phyloP scores from a whole-genome alignment of 2,888 invertebrate species.

The Standfussiana lucernea region DNA sequence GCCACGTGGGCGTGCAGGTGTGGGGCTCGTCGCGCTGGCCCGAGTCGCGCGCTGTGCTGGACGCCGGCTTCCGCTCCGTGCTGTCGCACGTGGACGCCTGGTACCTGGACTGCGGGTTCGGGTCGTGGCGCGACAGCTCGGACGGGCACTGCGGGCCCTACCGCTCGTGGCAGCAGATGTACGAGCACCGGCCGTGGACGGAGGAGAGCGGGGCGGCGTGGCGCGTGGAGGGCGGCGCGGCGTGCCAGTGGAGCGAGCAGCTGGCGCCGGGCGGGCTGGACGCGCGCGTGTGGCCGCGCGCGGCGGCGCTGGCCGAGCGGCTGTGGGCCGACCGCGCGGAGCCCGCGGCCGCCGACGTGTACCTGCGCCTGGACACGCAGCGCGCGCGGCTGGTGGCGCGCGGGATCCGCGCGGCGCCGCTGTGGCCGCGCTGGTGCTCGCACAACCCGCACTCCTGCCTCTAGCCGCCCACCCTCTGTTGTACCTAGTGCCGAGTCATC shows the following conservation, averaged over 20 bases:
- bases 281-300: constrained; percentile 95
- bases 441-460: constrained; percentile 94
- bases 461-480: constrained; percentile 73
- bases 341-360: constrained; percentile 91
- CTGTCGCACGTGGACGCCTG: constrained; percentile 96
- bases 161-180: constrained; percentile 96
- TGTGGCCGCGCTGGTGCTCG: constrained; percentile 95
- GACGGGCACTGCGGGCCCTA: constrained; percentile 97
- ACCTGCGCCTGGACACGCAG: constrained; percentile 92
- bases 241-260: constrained; percentile 96
- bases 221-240: constrained; percentile 93
- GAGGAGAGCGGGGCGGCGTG: constrained; percentile 85
- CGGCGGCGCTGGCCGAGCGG: constrained; percentile 95
- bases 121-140: constrained; percentile 95
- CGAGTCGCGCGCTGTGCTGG: constrained; percentile 94
- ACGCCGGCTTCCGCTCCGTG: constrained; percentile 94
- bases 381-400: constrained; percentile 91
- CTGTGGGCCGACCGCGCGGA: constrained; percentile 92
- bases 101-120: constrained; percentile 97
- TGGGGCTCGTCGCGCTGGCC: constrained; percentile 96
- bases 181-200: constrained; percentile 95
- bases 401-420: constrained; percentile 92
- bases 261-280: constrained; percentile 94
- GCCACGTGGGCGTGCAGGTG: constrained; percentile 92
- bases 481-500: constrained; percentile 71